Conservation (phyloP, 2,113 vertebrate species). For the Ardeotis arabs region DNA sequence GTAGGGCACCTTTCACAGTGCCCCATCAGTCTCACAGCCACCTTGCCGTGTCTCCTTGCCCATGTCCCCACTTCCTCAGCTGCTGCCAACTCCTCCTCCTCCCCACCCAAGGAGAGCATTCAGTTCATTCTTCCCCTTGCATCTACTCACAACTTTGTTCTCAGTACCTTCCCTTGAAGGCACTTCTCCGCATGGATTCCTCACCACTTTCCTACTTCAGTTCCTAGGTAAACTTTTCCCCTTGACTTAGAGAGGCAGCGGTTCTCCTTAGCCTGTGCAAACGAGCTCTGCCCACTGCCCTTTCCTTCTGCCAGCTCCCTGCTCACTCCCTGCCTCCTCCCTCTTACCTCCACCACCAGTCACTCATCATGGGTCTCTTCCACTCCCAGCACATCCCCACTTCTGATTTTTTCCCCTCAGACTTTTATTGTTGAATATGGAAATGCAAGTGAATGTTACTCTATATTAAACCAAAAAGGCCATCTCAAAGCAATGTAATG, state of each 20-base stretch:
- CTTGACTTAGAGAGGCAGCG: not conserved
- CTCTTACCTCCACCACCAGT: not conserved
- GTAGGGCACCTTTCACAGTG: not conserved
- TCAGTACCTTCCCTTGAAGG: not conserved
- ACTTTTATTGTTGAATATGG: not conserved
- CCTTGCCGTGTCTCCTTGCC: not conserved
- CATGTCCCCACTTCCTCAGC: not conserved
- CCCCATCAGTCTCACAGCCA: not conserved
- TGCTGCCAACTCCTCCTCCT: not conserved
- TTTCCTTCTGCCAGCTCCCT: not conserved
- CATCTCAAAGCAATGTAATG: not conserved
- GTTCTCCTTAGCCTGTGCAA: not conserved
- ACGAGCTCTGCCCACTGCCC: not conserved
- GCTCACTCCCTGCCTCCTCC: not conserved
- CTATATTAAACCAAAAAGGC: not conserved
- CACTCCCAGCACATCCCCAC: not conserved
- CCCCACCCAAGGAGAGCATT: not conserved
- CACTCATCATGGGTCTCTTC: not conserved
- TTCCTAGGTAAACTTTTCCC: not conserved
- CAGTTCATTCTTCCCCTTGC: accelerated
- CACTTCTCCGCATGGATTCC: not conserved
- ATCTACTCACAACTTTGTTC: not conserved
- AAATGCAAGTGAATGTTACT: not conserved
- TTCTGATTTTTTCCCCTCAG: not conserved
- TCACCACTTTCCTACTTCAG: not conserved